A percentile compares a stretch with the other conserved stretches of the same genome.
These are phyloP conservation scores for Diaprepes abbreviatus DNA, from an alignment of 2,888 invertebrate species.

Conservation along the genomic window DNA sequence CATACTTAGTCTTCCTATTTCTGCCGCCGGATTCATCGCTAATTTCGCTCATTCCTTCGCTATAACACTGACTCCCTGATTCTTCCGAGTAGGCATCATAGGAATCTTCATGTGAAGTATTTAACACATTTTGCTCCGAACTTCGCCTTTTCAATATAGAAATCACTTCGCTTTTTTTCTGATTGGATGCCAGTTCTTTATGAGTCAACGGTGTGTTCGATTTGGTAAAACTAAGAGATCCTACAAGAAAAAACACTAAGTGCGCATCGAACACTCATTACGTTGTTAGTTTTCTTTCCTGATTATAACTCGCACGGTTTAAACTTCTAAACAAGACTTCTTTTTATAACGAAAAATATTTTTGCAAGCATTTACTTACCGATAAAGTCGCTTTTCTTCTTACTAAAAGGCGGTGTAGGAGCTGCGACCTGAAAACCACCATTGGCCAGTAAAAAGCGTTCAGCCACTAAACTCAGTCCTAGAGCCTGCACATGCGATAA, in stretches of 20 bases:
- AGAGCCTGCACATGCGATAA: slow-evolving; percentile 82
- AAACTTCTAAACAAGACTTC: no score
- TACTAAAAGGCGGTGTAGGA: slow-evolving; percentile 57
- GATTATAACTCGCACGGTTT: no score
- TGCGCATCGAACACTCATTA: no score
- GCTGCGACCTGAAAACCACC: slow-evolving; percentile 73
- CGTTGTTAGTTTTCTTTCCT: no score
- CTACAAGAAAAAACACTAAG: no score
- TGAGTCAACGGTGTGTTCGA: slow-evolving; percentile 7
- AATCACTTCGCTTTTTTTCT: slow-evolving; percentile 64
- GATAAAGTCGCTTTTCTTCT: slow-evolving; percentile 62
- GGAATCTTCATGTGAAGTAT: slow-evolving; percentile 66
- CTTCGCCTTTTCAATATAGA: slow-evolving; percentile 74
- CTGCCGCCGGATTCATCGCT: slow-evolving; percentile 78
- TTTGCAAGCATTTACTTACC: slow-evolving; percentile 50
- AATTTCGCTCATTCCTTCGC: slow-evolving; percentile 74
- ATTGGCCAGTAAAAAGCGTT: slow-evolving; percentile 78
- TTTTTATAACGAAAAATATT: background rate
- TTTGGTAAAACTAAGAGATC: slow-evolving; percentile 37
- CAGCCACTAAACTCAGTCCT: slow-evolving; percentile 80
- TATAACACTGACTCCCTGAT: slow-evolving; percentile 77
- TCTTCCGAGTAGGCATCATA: slow-evolving; percentile 76
- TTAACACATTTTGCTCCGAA: slow-evolving; percentile 69
- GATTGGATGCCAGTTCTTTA: slow-evolving; percentile 37
- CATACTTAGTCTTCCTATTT: slow-evolving; percentile 72